Evolutionary conservation across 2,113 vertebrate genomes (phyloP).

Genomic region (Notarius quadriscutis): DNA sequence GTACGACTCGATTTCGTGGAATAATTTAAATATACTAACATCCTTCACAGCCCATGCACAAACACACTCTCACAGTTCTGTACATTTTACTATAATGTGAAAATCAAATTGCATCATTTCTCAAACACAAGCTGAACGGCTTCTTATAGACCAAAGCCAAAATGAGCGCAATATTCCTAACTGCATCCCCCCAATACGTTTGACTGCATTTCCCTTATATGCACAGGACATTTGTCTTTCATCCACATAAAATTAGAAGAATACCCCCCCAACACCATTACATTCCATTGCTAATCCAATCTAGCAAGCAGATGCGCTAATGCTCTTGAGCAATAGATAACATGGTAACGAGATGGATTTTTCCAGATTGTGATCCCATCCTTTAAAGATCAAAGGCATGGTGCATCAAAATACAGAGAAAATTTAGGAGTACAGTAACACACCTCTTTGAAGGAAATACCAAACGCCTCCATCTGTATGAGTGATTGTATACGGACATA

Average conservation of each 20-base stretch:
- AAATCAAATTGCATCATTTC: background rate
- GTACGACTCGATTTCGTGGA: too few relatives aligned
- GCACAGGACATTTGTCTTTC: background rate
- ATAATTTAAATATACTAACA: too few relatives aligned
- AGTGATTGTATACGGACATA: background rate
- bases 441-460: background rate
- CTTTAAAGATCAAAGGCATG: background rate
- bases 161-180: background rate
- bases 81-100: background rate
- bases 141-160: background rate
- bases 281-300: background rate
- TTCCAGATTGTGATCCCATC: background rate
- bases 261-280: background rate
- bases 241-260: background rate
- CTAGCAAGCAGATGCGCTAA: background rate
- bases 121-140: background rate
- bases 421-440: background rate
- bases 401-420: slow-evolving; percentile 9
- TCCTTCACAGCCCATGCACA: background rate
- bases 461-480: slow-evolving; percentile 13
- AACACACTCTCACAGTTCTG: background rate
- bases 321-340: slow-evolving; percentile 7
- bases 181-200: background rate
- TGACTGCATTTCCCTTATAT: background rate
- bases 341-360: background rate